Conservation (phyloP, 2,888 invertebrate species). For the Pasiphila rectangulata region DNA sequence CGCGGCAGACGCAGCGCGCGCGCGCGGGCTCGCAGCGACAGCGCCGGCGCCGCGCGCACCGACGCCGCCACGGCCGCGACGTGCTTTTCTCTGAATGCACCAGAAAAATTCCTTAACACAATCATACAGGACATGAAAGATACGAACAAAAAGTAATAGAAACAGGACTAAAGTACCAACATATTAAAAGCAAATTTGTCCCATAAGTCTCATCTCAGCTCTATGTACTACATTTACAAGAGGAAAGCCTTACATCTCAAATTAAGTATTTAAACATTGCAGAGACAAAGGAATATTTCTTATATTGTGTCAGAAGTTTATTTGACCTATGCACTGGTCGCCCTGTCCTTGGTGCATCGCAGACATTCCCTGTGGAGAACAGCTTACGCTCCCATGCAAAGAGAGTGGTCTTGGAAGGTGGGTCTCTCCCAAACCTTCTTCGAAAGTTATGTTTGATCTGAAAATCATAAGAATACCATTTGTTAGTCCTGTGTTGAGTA, state of each 20-base stretch:
- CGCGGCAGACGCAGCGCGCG: conserved; percentile 56
- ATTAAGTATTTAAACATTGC: too few species aligned
- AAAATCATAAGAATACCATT: too few species aligned
- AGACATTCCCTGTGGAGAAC: conserved; percentile 61
- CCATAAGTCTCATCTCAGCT: too few species aligned
- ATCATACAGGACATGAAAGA: too few species aligned
- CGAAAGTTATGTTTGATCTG: conserved; percentile 65
- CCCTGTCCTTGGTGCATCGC: conserved; percentile 62
- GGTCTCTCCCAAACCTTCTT: conserved; percentile 57
- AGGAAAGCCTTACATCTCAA: neutral
- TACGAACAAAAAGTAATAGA: too few species aligned
- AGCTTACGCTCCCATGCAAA: conserved; percentile 62
- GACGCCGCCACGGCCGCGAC: conserved; percentile 59
- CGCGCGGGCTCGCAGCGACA: conserved; percentile 64
- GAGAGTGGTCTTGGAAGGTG: conserved; percentile 60
- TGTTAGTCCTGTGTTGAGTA: too few species aligned
- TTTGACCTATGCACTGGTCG: conserved; percentile 52
- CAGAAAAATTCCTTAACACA: too few species aligned
- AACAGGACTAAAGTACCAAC: too few species aligned
- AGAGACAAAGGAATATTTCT: neutral
- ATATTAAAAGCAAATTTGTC: too few species aligned
- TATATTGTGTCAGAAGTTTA: neutral
- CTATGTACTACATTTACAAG: conserved; percentile 4
- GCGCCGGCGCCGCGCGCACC: conserved; percentile 50
- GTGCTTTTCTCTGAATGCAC: conserved; percentile 42